Percentiles rank a stretch among this genome's conserved stretches.
Evolutionary conservation across 2,113 vertebrate genomes (phyloP).

Genomic region (Microtus oregoni): DNA sequence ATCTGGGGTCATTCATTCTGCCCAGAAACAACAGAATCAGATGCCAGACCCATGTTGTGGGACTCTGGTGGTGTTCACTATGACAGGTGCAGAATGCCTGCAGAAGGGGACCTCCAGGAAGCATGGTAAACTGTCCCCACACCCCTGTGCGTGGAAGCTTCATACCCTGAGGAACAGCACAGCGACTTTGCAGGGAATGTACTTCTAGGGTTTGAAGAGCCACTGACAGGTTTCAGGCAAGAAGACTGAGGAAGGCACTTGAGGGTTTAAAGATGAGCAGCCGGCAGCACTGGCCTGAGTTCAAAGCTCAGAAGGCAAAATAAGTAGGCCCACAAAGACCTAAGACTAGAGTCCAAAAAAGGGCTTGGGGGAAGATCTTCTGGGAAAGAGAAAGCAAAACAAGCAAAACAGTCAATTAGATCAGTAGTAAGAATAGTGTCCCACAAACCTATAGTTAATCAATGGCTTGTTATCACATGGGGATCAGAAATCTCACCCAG

Average conservation of each 20-base stretch:
- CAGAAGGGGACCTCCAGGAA: neutral
- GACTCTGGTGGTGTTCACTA: neutral
- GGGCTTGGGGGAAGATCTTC: neutral
- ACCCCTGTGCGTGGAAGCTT: neutral
- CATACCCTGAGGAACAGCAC: neutral
- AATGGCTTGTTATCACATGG: neutral
- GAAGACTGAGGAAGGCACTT: neutral
- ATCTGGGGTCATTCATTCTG: neutral
- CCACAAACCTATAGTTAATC: neutral
- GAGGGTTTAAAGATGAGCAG: rapidly evolving
- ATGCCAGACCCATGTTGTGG: rapidly evolving
- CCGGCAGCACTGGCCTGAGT: rapidly evolving
- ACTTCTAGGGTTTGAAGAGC: rapidly evolving
- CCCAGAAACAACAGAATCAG: neutral
- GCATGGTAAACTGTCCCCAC: neutral
- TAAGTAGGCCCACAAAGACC: neutral
- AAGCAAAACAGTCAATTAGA: neutral
- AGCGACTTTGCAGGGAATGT: neutral
- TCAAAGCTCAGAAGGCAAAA: neutral
- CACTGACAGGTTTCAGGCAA: neutral
- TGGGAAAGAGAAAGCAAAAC: neutral
- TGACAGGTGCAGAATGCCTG: neutral
- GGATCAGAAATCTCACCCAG: neutral
- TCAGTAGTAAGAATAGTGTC: neutral
- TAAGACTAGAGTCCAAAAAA: neutral